These are phyloP conservation scores for Capra hircus DNA, from an alignment of 2,113 vertebrate genomes.

Conservation along the genomic window DNA sequence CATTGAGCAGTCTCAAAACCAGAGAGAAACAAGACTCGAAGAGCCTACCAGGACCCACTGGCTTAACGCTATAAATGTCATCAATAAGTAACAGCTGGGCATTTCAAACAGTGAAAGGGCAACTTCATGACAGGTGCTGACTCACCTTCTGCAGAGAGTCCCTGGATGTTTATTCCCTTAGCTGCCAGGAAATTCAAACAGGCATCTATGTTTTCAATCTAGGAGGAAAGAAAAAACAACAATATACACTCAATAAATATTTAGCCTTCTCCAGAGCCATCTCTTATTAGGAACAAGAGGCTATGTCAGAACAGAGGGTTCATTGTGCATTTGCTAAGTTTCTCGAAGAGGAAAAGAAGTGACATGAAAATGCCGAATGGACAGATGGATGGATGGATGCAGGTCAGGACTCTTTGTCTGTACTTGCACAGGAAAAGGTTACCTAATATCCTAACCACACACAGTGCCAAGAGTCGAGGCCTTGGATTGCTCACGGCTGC, in stretches of 20 bases:
- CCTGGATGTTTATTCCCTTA: slow-evolving; percentile 99
- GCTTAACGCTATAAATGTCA: not conserved
- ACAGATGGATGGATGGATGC: not conserved
- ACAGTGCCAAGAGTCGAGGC: not conserved
- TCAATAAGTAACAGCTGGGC: not conserved
- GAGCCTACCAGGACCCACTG: not conserved
- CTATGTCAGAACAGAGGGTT: not conserved
- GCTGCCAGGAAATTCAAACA: slow-evolving; percentile 98
- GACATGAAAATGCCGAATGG: not conserved
- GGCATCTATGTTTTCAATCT: slow-evolving; percentile 99
- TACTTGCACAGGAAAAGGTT: slow-evolving; percentile 28
- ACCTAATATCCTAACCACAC: slow-evolving; percentile 13
- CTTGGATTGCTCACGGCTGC: not conserved
- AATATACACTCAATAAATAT: slow-evolving; percentile 44
- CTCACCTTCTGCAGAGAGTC: slow-evolving; percentile 98
- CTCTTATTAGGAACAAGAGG: not conserved
- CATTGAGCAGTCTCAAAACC: not conserved
- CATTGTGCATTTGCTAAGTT: not conserved
- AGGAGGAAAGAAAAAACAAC: slow-evolving; percentile 8
- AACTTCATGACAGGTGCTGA: not conserved
- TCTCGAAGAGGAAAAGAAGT: not conserved
- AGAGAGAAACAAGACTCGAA: not conserved
- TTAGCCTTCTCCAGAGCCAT: not conserved
- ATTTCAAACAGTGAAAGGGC: not conserved
- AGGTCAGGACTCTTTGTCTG: slow-evolving; percentile 2